Evolutionary conservation across 2,888 invertebrate species (phyloP), one percentile per base, ranked within the genome.

Genomic region (Leucania comma): DNA sequence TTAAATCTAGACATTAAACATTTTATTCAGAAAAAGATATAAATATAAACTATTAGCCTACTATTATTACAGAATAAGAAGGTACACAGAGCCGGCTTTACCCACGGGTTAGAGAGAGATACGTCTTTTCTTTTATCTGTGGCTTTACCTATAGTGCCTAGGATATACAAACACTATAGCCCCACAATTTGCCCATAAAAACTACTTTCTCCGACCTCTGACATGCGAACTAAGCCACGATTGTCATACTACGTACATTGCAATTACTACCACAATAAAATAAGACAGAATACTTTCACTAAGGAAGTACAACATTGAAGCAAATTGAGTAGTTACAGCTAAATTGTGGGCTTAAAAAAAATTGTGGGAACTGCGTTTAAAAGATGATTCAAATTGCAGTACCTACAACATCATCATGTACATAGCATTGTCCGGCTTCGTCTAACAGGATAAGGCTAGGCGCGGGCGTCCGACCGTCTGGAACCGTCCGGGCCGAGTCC

Each of bases 161-260:
- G n/a, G n/a, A n/a, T n/a, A 46, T 3, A 42, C 38, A 68, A 73
- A 60, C 53, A 59, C 54, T 14, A 24, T 8, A 17, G 12, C 10
- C 10, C 32, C 10, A 69, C 54, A 46, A n/a, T 35, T 46, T 38
- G 60, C n/a, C 63, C 72, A 81, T 80, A 66, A 68, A 54, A 57
- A 35, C n/a, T 24, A 80, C 80, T 80, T 80, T 80, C 82, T 20
- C 78, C 56, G 66, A 82, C 68, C 78, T 42, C 57, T 46, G 82
- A 78, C 78, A 63, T 70, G 80, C 24, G 78, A 82, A 78, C 66
- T 61, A 50, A 65, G n/a, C 64, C 60, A 2, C 69, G 42, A 73
- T 74, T 82, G 74, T 74, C 50, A 38, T 57, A 29, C 26, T 46
- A 53, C 6, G 32, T 51, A 35, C 46, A 42, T 56, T 26, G 68